A percentile compares a stretch with the other conserved stretches of the same genome.
Conservation (phyloP, 2,113 vertebrate species). For the Sciurus niger region DNA sequence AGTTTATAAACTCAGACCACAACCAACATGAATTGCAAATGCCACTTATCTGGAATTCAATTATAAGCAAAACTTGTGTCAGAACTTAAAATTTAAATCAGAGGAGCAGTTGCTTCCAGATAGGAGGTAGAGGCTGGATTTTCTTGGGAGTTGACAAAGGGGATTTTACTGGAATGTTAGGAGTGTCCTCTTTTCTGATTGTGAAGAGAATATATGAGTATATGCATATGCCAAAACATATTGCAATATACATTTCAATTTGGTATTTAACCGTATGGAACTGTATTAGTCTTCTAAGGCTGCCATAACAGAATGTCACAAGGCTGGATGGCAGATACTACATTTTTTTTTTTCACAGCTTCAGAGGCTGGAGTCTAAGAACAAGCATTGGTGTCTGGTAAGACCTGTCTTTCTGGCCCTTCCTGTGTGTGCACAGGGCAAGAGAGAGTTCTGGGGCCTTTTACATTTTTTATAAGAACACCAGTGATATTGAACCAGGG, state of each 20-base stretch:
- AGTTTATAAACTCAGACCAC: background rate
- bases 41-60: background rate
- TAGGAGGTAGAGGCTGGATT: background rate
- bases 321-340: background rate
- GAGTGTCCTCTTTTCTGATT: too few relatives aligned
- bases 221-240: background rate
- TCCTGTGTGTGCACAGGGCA: rapidly evolving
- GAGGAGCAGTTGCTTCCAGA: background rate
- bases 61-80: background rate
- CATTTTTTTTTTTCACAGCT: background rate
- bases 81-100: too few relatives aligned
- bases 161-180: background rate
- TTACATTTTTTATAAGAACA: background rate
- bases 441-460: rapidly evolving
- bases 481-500: rapidly evolving
- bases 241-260: too few relatives aligned
- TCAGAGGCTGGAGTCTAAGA: background rate
- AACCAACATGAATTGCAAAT: background rate
- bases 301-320: background rate
- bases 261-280: background rate
- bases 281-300: background rate
- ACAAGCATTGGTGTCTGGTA: background rate
- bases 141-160: background rate
- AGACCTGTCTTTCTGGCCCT: background rate
- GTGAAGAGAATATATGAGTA: background rate